Evolutionary conservation across 2,113 vertebrate genomes (phyloP).

Genomic region (Haemorhous mexicanus): DNA sequence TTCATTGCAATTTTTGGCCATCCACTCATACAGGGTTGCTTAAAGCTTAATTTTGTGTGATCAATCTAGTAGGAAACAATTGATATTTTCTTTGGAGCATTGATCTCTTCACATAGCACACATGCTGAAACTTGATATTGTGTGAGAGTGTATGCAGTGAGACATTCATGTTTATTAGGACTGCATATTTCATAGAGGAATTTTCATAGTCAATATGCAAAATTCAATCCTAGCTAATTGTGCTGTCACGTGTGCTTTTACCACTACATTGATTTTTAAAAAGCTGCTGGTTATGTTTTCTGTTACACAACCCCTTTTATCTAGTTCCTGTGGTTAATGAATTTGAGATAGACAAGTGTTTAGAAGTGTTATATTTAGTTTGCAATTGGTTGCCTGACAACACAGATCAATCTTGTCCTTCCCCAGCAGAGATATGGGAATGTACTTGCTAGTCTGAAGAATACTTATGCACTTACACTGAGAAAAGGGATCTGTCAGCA

Average conservation of each 20-base stretch:
- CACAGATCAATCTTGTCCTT: neutral
- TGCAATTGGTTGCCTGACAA: constrained; percentile 19
- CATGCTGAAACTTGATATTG: neutral
- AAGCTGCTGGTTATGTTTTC: neutral
- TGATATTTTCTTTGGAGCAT: neutral
- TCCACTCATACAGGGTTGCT: neutral
- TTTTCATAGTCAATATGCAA: neutral
- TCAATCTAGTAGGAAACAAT: neutral
- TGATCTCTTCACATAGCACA: neutral
- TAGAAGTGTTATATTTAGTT: neutral
- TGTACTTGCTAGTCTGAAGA: neutral
- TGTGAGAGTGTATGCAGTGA: neutral
- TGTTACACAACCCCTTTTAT: neutral
- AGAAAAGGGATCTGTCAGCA: neutral
- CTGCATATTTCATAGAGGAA: neutral
- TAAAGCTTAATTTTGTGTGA: neutral
- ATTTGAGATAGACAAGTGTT: neutral
- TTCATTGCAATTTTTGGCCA: neutral
- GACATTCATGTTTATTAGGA: neutral
- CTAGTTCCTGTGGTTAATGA: neutral
- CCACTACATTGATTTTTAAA: neutral
- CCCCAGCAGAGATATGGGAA: neutral
- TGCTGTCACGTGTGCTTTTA: neutral
- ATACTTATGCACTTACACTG: neutral
- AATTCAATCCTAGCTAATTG: neutral